A percentile compares a stretch with the other conserved stretches of the same genome.
These are phyloP conservation scores for Encarsia formosa DNA, from an alignment of 2,888 invertebrate genomes.

Conservation along the genomic window DNA sequence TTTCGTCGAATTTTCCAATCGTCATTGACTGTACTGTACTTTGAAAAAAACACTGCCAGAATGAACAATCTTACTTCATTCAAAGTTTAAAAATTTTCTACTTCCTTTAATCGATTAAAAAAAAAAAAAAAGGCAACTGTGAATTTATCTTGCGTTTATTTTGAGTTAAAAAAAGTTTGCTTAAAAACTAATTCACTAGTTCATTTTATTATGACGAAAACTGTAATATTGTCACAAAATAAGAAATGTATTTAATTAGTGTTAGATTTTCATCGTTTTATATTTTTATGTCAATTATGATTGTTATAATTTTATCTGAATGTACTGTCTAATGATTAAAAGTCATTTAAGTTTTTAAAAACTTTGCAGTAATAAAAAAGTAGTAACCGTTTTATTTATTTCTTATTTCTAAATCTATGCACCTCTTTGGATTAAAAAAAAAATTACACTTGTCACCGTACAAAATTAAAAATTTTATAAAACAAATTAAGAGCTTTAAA, in stretches of 20 bases:
- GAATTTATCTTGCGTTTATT: constrained; percentile 9
- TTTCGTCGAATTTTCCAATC: constrained; percentile 14
- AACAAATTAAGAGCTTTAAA: constrained; percentile 17
- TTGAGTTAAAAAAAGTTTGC: constrained; percentile 7
- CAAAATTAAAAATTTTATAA: neutral
- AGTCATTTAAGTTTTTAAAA: constrained; percentile 32
- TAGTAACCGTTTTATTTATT: constrained; percentile 6
- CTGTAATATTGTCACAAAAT: no score
- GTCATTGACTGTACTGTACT: constrained; percentile 14
- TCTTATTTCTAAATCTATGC: neutral
- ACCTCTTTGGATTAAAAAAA: constrained; percentile 4
- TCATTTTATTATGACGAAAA: constrained; percentile 45
- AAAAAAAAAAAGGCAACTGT: constrained; percentile 2
- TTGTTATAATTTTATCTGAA: constrained; percentile 31
- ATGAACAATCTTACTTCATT: constrained; percentile 11
- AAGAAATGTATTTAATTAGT: constrained; percentile 34
- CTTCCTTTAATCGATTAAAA: constrained; percentile 3
- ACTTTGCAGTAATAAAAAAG: constrained; percentile 1
- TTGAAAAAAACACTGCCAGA: constrained; percentile 23
- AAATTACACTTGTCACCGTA: constrained; percentile 7
- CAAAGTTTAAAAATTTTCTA: constrained; percentile 7
- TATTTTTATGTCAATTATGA: constrained; percentile 34
- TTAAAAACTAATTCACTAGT: constrained; percentile 25
- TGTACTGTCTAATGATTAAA: constrained; percentile 31
- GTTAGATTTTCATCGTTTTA: constrained; percentile 37